Evolutionary conservation across 2,797 vertebrate genomes (phyloP), one percentile per base, ranked within the genome.

Genomic region (Nyctalus aviator): DNA sequence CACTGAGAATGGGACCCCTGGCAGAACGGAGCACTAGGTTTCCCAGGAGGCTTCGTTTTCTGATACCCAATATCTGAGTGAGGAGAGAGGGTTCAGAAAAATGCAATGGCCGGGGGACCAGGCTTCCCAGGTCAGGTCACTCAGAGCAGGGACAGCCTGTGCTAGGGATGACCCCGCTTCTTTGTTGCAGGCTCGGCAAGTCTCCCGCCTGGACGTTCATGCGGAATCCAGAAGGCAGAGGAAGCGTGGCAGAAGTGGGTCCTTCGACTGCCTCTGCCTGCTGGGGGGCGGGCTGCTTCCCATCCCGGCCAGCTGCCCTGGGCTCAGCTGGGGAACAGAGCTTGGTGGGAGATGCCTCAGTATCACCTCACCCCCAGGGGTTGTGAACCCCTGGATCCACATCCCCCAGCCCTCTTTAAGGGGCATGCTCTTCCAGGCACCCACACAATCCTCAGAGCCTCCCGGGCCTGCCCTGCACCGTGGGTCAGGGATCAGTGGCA

Each of bases 131-230:
- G 18, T 23, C 73, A 35, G 75, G 48, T 21, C 12, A 8, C 73
- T 12, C 62, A 41, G 69, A 48, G 21, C 6, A 0, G 37, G 23
- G 18, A 3, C 30, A 4, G 15, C 37, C 20, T n/a, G 14, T 64
- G 10, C 57, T 79, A 55, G 50, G 78, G 46, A 6, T 7, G 50
- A 27, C 53, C 4, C 32, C 21, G 21, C 77, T 77, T 96, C 35
- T 97, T 57, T 97, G 79, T 97, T 96, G 86, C 91, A 98, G 98
- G 98, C 98, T 90, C 98, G 98, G 37, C 98, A 98, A 94, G 95
- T 98, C 94, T 98, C 98, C 87, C 95, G 97, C 89, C 88, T 98
- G 53, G 97, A 98, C 95, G 98, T 98, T 73, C 97, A 97, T 21
- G 97, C 98, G 55, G 84, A 97, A 9, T 97, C 97, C 84, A 97